Evolutionary conservation across 2,888 invertebrate genomes (phyloP).

Genomic region (Latrodectus hesperus): DNA sequence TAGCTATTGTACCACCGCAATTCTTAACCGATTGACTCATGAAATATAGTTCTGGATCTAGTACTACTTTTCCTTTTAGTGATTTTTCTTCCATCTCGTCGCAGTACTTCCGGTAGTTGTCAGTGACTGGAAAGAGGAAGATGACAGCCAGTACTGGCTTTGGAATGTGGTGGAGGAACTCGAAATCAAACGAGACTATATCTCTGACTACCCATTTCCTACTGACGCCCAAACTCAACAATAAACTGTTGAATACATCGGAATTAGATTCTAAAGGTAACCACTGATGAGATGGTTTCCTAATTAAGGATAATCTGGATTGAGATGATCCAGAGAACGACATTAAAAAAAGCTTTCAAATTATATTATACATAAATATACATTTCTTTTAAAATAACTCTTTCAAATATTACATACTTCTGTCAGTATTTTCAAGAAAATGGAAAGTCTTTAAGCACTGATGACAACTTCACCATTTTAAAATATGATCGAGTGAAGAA

Average conservation of each 20-base stretch:
- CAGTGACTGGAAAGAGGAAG: constrained; percentile 84
- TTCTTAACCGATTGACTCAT: constrained; percentile 94
- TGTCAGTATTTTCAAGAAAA: too few species aligned
- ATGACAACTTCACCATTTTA: too few species aligned
- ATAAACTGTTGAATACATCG: constrained; percentile 33
- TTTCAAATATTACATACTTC: too few species aligned
- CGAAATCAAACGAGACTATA: constrained; percentile 92
- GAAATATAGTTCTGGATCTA: constrained; percentile 80
- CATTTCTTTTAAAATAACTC: too few species aligned
- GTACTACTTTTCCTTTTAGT: neutral
- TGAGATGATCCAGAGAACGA: too few species aligned
- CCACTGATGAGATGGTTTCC: constrained; percentile 2
- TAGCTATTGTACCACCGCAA: constrained; percentile 96
- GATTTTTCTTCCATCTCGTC: constrained; percentile 23
- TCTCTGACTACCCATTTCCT: constrained; percentile 88
- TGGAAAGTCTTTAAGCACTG: too few species aligned
- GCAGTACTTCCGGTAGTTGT: constrained; percentile 24
- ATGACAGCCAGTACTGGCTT: constrained; percentile 89
- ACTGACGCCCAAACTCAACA: constrained; percentile 74
- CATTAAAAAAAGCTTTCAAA: too few species aligned
- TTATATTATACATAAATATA: too few species aligned
- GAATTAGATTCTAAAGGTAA: constrained; percentile 39
- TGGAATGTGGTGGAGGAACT: constrained; percentile 89
- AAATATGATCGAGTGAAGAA: too few species aligned
- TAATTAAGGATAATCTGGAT: too few species aligned